phyloP scores from a whole-genome alignment of 2,113 vertebrate species.

The Smithornis capensis region DNA sequence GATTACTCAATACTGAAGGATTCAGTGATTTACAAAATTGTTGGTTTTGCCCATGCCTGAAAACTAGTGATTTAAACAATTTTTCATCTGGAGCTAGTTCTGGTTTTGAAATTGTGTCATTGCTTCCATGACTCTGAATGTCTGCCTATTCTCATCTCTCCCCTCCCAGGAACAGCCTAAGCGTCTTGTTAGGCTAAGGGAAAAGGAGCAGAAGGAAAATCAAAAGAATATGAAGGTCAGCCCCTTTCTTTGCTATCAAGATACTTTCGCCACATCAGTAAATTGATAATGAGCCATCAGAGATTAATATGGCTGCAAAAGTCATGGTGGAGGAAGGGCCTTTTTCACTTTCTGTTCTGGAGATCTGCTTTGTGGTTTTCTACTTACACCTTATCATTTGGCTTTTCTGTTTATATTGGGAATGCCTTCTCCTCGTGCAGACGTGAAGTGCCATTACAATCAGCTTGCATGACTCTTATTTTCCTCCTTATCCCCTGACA shows the following conservation, averaged over 20 bases:
- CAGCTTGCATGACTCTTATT: neutral
- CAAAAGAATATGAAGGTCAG: neutral
- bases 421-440: neutral
- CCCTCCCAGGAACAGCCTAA: neutral
- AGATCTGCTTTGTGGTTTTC: neutral
- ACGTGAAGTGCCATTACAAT: neutral
- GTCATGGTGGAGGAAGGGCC: rapidly evolving
- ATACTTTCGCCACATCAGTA: neutral
- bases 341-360: neutral
- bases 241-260: neutral
- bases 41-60: neutral
- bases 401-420: neutral
- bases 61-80: neutral
- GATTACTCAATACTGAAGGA: neutral
- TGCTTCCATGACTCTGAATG: neutral
- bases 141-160: neutral
- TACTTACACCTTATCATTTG: neutral
- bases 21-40: neutral
- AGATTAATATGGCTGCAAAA: neutral
- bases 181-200: neutral
- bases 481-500: neutral
- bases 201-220: neutral
- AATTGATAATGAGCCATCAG: neutral
- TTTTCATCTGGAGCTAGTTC: neutral
- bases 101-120: neutral